Base-by-base conservation (phyloP, 1,140 invertebrate genomes). In the Leptoteleia sp. region DNA sequence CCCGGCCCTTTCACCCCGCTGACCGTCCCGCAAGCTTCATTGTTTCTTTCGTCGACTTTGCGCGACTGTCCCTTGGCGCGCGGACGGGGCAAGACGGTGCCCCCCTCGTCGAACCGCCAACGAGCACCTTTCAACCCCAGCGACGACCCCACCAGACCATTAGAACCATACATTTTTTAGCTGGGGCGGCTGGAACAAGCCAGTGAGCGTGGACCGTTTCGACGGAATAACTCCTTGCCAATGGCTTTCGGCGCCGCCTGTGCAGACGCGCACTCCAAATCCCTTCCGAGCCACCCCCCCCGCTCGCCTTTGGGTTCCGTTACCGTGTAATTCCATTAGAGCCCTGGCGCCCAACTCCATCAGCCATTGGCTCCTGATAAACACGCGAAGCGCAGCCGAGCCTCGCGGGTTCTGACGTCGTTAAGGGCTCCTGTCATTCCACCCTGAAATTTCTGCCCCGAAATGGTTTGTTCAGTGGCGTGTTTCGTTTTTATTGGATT, bases 321-420 rank as follows among this genome's bases (percentile, higher is more conserved):
- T 59, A 76, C 73, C 82, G 68, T 84, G 83, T 86, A 84, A 85
- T 86, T 83, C 84, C 83, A 84, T 84, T 84, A 86, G 79, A 79
- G 75, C 67, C 62, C 78, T 62, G 52, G 45, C 47, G 29, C 43
- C 77, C n/a, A n/a, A n/a, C 79, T 75, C 72, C 81, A 70, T 59
- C 5, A n/a, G n/a, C 80, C 65, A 77, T 77, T 79, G 79, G 48
- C 65, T 81, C 33, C 67, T 38, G 27, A 65, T 57, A 61, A 57
- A 40, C 35, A 42, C 52, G 52, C 27, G 17, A 38, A 40, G 12
- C 31, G 40, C 42, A 15, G 5, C 50, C 38, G 33, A 27, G 2
- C 2, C 5, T 22, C 19, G 19, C 19, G 19, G 2, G 2, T 22
- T 22, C 19, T 22, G 5, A n/a, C n/a, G n/a, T n/a, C n/a, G n/a